Conservation (phyloP, 2,797 vertebrate genomes). For the Apodemus agrarius region DNA sequence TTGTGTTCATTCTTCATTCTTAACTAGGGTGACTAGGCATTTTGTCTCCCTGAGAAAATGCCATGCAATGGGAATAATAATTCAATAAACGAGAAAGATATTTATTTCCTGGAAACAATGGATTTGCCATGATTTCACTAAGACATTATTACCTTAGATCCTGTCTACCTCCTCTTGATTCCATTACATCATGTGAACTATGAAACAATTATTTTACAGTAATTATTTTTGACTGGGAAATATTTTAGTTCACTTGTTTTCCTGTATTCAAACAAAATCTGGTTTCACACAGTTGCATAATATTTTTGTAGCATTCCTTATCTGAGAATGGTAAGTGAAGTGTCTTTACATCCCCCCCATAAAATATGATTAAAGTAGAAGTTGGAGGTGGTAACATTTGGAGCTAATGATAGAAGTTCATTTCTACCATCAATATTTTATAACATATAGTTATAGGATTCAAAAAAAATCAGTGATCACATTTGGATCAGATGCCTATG, state of each 20-base stretch:
- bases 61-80: background rate
- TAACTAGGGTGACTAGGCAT: background rate
- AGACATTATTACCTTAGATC: background rate
- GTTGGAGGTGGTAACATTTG: background rate
- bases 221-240: background rate
- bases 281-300: background rate
- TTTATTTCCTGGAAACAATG: background rate
- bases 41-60: background rate
- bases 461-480: background rate
- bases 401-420: background rate
- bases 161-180: background rate
- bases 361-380: background rate
- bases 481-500: background rate
- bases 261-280: background rate
- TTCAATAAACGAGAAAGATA: background rate
- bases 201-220: background rate
- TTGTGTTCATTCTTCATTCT: background rate
- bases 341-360: background rate
- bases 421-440: background rate
- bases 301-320: background rate
- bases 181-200: background rate
- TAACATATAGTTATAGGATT: background rate
- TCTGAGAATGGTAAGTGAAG: background rate
- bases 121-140: background rate
- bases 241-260: background rate